A percentile compares a stretch with the other conserved stretches of the same genome.
phyloP scores from a whole-genome alignment of 2,113 vertebrate genomes.

The Oceanites oceanicus region DNA sequence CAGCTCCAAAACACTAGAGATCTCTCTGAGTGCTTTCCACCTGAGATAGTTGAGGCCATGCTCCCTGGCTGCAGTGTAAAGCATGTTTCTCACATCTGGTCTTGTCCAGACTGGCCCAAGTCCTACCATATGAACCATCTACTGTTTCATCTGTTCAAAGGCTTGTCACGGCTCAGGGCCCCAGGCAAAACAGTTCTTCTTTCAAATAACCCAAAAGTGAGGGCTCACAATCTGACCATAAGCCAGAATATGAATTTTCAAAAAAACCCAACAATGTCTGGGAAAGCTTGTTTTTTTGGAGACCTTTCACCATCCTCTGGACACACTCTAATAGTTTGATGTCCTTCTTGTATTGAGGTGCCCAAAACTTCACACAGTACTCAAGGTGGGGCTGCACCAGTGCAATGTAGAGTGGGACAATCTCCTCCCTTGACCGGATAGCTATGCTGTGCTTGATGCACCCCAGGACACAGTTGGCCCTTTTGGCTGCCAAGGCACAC shows the following conservation, averaged over 20 bases:
- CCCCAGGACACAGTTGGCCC: too few species aligned
- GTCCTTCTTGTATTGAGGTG: too few species aligned
- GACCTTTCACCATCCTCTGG: too few species aligned
- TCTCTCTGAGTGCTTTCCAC: not conserved
- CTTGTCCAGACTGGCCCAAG: too few species aligned
- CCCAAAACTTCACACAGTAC: too few species aligned
- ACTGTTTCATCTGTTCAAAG: not conserved
- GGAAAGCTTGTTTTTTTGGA: not conserved
- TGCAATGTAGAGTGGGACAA: too few species aligned
- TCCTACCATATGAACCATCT: not conserved
- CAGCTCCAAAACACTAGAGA: not conserved
- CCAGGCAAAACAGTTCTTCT: not conserved
- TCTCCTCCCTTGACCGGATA: too few species aligned
- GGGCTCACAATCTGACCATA: not conserved
- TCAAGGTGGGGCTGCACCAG: too few species aligned
- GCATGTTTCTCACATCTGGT: not conserved
- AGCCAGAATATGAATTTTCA: not conserved
- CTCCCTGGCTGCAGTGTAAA: not conserved
- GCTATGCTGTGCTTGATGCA: too few species aligned
- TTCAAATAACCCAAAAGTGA: not conserved
- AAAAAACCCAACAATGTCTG: not conserved
- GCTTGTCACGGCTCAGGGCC: not conserved
- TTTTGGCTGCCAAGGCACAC: not conserved
- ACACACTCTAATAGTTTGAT: too few species aligned
- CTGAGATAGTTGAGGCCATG: not conserved